Evolutionary conservation across 2,797 vertebrate species (phyloP), one percentile per base, ranked within the genome.

Genomic region (Coregonus suidteri): DNA sequence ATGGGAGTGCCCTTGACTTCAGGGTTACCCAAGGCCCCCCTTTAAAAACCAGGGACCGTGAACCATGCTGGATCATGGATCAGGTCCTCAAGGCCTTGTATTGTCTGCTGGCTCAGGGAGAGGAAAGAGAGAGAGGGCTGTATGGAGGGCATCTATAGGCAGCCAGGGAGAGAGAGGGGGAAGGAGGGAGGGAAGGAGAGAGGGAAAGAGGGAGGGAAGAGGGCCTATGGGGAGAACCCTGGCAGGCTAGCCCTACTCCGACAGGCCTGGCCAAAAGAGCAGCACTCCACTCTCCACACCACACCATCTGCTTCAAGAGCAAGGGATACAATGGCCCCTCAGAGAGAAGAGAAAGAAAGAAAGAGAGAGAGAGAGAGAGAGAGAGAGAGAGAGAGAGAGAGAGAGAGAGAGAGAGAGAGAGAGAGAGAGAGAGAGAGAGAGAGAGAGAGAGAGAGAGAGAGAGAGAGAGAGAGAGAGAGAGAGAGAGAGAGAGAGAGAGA

Each of bases 261-360:
- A 95, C 90, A 93, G 95, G 92, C 95, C 94, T 92, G 93, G 94
- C 95, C 94, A 96, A 96, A 96, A 96, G 95, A 96, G 94, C 94
- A 95, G 94, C 92, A 95, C 91, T 93, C 91, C 94, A 93, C 94
- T 95, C 95, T 94, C 91, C 90, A 90, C 93, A 92, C 95, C 94
- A 93, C 94, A 93, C 97, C 96, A 97, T 97, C 97, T 97, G 96
- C 96, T 96, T 88, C 95, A 94, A 96, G 90, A 84, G 90, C 84
- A 87, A 82, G 85, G 83, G 88, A 89, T 86, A 93, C 92, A 93
- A 93, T 92, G 88, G 91, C 84, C 85, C 86, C 91, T 90, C 89
- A 92, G 88, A 91, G 47, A 56, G 18, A 71, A 59, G 16, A 56
- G 16, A n/a, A 4, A 41, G 16, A 72, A 0, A 91, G 87, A 91